phyloP scores from a whole-genome alignment of 2,888 invertebrate species.

The Hypsopygia costalis region DNA sequence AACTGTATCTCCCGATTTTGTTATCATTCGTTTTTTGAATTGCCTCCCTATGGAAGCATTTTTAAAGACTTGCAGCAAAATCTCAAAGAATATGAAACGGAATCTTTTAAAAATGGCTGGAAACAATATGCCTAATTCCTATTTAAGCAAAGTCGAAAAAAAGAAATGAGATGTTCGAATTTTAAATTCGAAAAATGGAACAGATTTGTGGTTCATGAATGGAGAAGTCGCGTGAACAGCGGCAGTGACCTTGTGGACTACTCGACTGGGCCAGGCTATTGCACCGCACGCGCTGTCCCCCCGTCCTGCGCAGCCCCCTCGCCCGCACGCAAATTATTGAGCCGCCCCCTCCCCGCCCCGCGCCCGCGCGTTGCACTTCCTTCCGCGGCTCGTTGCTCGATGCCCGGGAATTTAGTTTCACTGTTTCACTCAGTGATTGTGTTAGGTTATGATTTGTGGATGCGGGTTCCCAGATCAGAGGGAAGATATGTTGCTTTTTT shows the following conservation, averaged over 20 bases:
- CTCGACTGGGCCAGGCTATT: slow-evolving; percentile 56
- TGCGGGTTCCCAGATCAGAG: slow-evolving; percentile 11
- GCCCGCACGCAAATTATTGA: slow-evolving; percentile 66
- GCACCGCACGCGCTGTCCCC: slow-evolving; percentile 39
- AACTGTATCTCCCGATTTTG: too few relatives aligned
- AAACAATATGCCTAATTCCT: too few relatives aligned
- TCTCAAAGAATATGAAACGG: too few relatives aligned
- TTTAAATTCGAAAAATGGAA: slow-evolving; percentile 44
- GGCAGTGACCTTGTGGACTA: slow-evolving; percentile 67
- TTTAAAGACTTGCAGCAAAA: too few relatives aligned
- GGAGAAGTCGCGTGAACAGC: slow-evolving; percentile 51
- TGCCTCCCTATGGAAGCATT: too few relatives aligned
- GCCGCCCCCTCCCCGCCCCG: slow-evolving; percentile 28
- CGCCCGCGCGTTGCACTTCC: slow-evolving; percentile 48
- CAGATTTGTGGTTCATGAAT: slow-evolving; percentile 60
- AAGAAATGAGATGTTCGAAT: too few relatives aligned
- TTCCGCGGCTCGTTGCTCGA: slow-evolving; percentile 42
- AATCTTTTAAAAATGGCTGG: too few relatives aligned
- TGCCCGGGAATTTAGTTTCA: slow-evolving; percentile 48
- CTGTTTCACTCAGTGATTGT: slow-evolving; percentile 37
- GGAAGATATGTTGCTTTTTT: background rate
- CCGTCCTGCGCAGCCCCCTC: slow-evolving; percentile 17
- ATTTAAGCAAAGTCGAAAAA: too few relatives aligned
- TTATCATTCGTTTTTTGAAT: too few relatives aligned
- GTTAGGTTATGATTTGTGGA: slow-evolving; percentile 39